Evolutionary conservation across 1,140 invertebrate species (phyloP).

Genomic region (Drosophila azteca): DNA sequence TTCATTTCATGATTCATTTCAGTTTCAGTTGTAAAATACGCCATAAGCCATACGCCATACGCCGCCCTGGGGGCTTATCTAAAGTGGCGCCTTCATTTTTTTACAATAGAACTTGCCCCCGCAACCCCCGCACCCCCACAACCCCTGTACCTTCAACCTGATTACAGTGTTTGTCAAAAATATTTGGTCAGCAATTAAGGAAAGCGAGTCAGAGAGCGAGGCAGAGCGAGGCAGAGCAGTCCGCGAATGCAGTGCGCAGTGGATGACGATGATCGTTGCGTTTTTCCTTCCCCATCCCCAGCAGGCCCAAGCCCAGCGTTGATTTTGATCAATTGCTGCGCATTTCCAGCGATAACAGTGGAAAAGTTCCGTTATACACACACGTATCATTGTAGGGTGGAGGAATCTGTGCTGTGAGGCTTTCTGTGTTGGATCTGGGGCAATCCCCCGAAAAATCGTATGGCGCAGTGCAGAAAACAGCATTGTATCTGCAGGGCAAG

Average conservation of each 20-base stretch:
- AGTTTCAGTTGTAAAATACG: too few species aligned
- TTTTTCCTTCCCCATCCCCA: too few species aligned
- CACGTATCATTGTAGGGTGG: too few species aligned
- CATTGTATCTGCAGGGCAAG: neutral
- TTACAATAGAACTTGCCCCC: too few species aligned
- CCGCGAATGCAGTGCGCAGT: conserved; percentile 67
- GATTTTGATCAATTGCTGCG: conserved; percentile 32
- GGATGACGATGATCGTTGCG: conserved; percentile 17
- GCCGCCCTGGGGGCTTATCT: conserved; percentile 8
- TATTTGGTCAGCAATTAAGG: conserved; percentile 73
- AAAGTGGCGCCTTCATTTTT: neutral
- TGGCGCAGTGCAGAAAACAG: conserved; percentile 10
- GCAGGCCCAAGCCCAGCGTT: too few species aligned
- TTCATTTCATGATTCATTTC: neutral
- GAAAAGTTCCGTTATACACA: conserved; percentile 15
- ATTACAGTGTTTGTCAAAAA: conserved; percentile 75
- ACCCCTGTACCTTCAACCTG: conserved; percentile 25
- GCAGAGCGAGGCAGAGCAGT: neutral
- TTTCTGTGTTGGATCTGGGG: neutral
- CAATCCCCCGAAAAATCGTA: neutral
- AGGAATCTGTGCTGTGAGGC: too few species aligned
- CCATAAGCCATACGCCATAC: too few species aligned
- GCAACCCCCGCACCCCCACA: too few species aligned
- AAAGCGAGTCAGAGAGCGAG: too few species aligned
- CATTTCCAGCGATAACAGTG: conserved; percentile 6